phyloP scores from a whole-genome alignment of 1,140 invertebrate species.

The Ylistrum balloti region DNA sequence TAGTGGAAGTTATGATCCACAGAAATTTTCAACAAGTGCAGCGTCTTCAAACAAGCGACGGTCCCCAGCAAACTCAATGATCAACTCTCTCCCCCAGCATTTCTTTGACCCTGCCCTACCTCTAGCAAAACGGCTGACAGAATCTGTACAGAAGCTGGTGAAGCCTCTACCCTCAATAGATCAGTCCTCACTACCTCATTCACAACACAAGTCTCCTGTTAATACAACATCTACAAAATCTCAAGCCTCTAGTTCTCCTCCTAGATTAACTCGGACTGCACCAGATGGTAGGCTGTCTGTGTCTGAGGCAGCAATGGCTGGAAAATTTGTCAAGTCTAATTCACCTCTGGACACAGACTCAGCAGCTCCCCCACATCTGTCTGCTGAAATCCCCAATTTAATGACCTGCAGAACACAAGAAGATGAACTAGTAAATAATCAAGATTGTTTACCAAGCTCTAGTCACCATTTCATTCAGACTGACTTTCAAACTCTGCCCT shows the following conservation, averaged over 20 bases:
- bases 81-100: conserved; percentile 56
- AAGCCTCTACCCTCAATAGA: conserved; percentile 58
- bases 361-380: neutral
- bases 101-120: conserved; percentile 57
- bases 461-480: neutral
- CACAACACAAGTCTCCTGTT: conserved; percentile 53
- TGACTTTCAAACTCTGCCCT: neutral
- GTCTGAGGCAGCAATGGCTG: conserved; percentile 24
- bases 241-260: conserved; percentile 45
- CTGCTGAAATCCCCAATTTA: conserved; percentile 15
- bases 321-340: neutral
- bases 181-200: conserved; percentile 60
- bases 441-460: conserved; percentile 34
- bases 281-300: conserved; percentile 11
- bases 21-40: neutral
- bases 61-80: conserved; percentile 54
- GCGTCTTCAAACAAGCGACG: conserved; percentile 46
- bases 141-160: conserved; percentile 62
- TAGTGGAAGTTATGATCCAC: conserved; percentile 8
- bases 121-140: conserved; percentile 57
- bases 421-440: neutral
- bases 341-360: neutral
- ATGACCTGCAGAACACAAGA: neutral
- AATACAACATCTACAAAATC: conserved; percentile 44
- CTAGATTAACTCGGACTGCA: conserved; percentile 30